Conservation (phyloP, 2,113 vertebrate genomes). For the Neotoma lepida region DNA sequence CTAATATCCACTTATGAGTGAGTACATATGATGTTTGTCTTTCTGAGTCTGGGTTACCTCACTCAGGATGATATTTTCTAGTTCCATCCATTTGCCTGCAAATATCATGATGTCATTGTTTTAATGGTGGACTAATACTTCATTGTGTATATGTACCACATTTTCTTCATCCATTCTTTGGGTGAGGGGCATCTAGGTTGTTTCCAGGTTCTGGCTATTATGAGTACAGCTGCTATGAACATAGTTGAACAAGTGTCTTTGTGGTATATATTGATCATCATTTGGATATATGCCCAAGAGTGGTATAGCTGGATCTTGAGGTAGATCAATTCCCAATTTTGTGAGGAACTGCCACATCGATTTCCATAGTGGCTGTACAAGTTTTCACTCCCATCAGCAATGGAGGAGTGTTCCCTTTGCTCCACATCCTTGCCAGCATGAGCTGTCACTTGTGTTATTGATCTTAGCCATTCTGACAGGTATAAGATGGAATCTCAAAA, state of each 20-base stretch:
- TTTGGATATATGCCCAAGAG: background rate
- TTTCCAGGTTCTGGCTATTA: background rate
- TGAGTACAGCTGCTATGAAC: background rate
- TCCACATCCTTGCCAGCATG: background rate
- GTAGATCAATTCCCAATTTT: background rate
- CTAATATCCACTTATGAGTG: background rate
- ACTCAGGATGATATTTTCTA: background rate
- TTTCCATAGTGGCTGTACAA: background rate
- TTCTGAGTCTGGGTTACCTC: background rate
- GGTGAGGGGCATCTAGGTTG: background rate
- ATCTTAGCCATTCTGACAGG: background rate
- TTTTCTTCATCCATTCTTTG: background rate
- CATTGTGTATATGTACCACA: background rate
- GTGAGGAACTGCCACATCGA: background rate
- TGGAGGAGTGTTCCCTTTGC: background rate
- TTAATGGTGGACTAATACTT: background rate
- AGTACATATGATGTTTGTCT: background rate
- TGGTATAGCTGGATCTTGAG: background rate
- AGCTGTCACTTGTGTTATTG: background rate
- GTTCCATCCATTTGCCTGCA: background rate
- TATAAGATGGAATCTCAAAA: background rate
- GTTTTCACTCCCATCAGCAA: background rate
- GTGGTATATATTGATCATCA: background rate
- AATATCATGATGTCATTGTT: background rate
- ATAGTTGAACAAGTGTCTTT: background rate